phyloP scores from a whole-genome alignment of 2,888 invertebrate genomes.

The Pandemis cinnamomeana region DNA sequence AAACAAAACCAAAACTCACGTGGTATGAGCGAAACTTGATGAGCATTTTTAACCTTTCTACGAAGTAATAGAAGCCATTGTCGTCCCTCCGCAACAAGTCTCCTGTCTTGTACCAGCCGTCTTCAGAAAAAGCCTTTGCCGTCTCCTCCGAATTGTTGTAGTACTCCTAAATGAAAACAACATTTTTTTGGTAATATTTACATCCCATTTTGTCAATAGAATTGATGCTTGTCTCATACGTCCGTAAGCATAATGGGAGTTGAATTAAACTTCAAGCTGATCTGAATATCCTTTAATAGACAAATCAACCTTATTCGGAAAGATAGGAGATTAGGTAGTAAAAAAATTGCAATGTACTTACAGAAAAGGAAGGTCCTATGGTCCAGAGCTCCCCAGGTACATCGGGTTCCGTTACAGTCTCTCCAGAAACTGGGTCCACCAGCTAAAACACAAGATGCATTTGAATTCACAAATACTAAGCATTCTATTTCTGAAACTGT shows the following conservation, averaged over 20 bases:
- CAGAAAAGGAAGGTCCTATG: conserved; percentile 60
- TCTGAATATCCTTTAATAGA: too few relatives aligned
- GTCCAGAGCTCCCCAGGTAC: conserved; percentile 65
- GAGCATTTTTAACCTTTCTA: conserved; percentile 42
- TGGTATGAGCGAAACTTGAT: conserved; percentile 40
- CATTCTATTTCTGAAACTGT: background rate
- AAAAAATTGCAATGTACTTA: conserved; percentile 46
- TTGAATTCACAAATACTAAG: background rate
- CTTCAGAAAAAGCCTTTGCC: conserved; percentile 30
- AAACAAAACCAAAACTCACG: conserved; percentile 23
- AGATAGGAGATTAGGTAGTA: too few relatives aligned
- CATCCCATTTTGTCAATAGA: too few relatives aligned
- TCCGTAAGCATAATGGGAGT: too few relatives aligned
- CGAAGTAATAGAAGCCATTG: conserved; percentile 39
- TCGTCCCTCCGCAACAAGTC: conserved; percentile 43
- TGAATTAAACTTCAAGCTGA: too few relatives aligned
- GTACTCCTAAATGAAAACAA: conserved; percentile 28
- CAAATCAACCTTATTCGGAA: too few relatives aligned
- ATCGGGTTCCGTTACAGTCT: conserved; percentile 65
- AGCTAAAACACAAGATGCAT: conserved; percentile 56
- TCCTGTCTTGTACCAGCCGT: conserved; percentile 44
- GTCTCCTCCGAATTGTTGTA: conserved; percentile 42
- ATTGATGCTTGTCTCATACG: too few relatives aligned
- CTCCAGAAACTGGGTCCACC: conserved; percentile 62
- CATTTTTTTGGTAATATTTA: background rate